Percentiles rank a stretch among this genome's conserved stretches.
Evolutionary conservation across 2,113 vertebrate genomes (phyloP).

Genomic region (Typhlomys cinereus): DNA sequence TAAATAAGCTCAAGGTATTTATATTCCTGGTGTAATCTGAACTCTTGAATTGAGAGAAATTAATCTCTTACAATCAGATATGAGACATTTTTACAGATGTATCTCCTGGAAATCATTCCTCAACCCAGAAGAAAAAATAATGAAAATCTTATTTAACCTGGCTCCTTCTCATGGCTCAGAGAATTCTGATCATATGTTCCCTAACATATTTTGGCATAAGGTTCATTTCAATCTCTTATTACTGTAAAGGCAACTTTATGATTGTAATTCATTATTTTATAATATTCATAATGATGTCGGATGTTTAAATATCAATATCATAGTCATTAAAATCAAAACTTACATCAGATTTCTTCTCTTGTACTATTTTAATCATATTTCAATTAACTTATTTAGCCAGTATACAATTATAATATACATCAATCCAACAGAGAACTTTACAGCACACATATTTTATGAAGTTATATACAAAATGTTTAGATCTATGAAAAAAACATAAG

Average conservation of each 20-base stretch:
- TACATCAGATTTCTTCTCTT: not conserved
- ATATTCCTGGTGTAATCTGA: not conserved
- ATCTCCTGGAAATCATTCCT: not conserved
- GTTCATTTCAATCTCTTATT: not conserved
- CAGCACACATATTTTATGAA: not conserved
- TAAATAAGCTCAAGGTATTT: conserved; percentile 19
- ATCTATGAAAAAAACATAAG: not conserved
- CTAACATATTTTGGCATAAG: not conserved
- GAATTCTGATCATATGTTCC: not conserved
- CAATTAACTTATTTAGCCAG: not conserved
- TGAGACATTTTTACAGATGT: not conserved
- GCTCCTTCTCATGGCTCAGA: not conserved
- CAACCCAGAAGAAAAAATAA: not conserved
- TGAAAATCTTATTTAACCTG: conserved; percentile 23
- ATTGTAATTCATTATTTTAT: conserved; percentile 16
- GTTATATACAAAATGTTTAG: not conserved
- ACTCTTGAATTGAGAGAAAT: not conserved
- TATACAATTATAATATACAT: not conserved
- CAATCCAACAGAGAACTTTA: not conserved
- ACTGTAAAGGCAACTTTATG: not conserved
- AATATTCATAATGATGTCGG: not conserved
- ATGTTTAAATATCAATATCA: not conserved
- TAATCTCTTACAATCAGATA: not conserved
- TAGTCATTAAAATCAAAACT: not conserved
- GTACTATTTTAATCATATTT: not conserved